Base-by-base conservation (phyloP, 2,113 vertebrate genomes). In the Morone saxatilis region DNA sequence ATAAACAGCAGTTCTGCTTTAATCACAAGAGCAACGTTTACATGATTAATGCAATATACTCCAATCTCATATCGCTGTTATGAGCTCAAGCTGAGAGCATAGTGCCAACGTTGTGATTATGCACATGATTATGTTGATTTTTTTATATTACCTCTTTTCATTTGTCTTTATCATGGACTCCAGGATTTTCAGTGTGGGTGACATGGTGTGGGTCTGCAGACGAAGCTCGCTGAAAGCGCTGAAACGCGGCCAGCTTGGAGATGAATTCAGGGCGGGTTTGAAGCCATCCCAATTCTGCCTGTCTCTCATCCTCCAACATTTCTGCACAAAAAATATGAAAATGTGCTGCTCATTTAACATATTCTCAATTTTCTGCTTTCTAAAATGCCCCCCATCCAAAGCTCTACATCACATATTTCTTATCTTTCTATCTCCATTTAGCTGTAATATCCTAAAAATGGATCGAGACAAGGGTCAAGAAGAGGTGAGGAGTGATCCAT, bases 1-100 rank as follows among this genome's bases (percentile, higher is more conserved):
- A 94, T 94, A 94, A 93, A 92, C 92, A 94, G 88, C 82, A 85
- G 88, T 89, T 93, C 91, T 93, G 91, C 92, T 93, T 94, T 93
- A 94, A 94, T 93, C 92, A 93, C 90, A 80, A 88, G 87, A 92
- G 90, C 91, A 91, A 87, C 91, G 89, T 93, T 90, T 90, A 91
- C 91, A 93, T 93, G 93, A 93, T 93, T 90, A 93, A 94, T 93
- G 92, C 89, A 91, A 93, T 92, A 91, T 88, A 86, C 87, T 92
- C 87, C 86, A 76, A 86, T 88, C 91, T 94, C 93, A 91, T 90
- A 92, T 90, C 69, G 78, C 69, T 25, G 92, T 88, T 91, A 91
- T 89, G 91, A 94, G 90, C 93, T 78, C 86, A 79, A 84, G 90
- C 92, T 82, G 82, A 91, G 89, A 88, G 81, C 86, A 74, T 59